Evolutionary conservation across 2,888 invertebrate genomes (phyloP).

Genomic region (Netelia fuscicornis): DNA sequence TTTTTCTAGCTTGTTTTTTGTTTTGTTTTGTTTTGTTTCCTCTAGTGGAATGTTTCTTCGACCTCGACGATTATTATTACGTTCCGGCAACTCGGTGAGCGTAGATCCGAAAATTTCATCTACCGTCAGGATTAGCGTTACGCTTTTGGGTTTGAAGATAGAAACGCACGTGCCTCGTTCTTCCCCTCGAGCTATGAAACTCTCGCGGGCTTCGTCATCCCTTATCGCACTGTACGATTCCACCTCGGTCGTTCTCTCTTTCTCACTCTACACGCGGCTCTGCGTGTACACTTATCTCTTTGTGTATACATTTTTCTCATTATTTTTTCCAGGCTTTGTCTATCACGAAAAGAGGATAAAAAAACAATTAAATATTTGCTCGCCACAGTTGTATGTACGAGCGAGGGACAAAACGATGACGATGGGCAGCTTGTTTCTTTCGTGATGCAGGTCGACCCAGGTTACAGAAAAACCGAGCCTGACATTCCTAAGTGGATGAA

Average conservation of each 20-base stretch:
- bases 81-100: neutral
- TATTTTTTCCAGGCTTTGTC: slow-evolving; percentile 7
- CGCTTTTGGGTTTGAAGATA: neutral
- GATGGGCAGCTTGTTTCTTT: slow-evolving; percentile 6
- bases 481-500: slow-evolving; percentile 47
- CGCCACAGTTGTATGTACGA: neutral
- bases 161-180: neutral
- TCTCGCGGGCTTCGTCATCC: slow-evolving; percentile 33
- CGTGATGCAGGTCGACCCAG: slow-evolving; percentile 22
- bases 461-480: neutral
- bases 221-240: slow-evolving; percentile 13
- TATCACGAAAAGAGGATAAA: neutral
- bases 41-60: neutral
- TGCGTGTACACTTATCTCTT: neutral
- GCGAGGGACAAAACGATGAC: neutral
- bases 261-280: neutral
- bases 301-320: slow-evolving; percentile 18
- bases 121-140: slow-evolving; percentile 17
- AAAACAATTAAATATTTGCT: neutral
- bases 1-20: no score
- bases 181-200: slow-evolving; percentile 9
- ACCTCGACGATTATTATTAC: neutral
- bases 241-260: neutral
- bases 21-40: no score
- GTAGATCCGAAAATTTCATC: neutral